phyloP scores from a whole-genome alignment of 2,797 vertebrate species.

The Rhyacichthys aspro region DNA sequence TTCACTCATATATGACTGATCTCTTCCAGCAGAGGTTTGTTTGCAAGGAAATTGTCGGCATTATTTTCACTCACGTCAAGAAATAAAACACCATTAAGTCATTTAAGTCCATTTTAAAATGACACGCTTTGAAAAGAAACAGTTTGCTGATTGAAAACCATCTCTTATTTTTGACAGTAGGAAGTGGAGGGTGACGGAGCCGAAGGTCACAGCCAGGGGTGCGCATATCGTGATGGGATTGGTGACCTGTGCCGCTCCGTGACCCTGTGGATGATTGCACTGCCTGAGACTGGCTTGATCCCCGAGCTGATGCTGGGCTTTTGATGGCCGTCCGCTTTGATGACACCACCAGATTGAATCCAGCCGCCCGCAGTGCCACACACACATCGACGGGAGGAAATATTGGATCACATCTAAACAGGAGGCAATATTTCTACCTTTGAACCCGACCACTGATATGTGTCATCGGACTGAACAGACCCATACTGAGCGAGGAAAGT shows the following conservation, averaged over 20 bases:
- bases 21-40: too few species aligned
- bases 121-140: too few species aligned
- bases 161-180: not conserved
- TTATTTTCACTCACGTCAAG: too few species aligned
- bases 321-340: constrained; percentile 66
- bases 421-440: constrained; percentile 32
- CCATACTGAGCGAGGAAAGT: constrained; percentile 11
- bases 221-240: constrained; percentile 52
- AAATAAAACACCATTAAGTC: too few species aligned
- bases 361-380: constrained; percentile 43
- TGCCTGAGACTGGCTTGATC: constrained; percentile 60
- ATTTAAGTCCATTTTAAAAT: too few species aligned
- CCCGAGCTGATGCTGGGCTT: constrained; percentile 55
- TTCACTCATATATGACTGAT: too few species aligned
- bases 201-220: constrained; percentile 40
- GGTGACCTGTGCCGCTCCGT: constrained; percentile 50
- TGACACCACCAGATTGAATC: constrained; percentile 55
- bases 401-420: constrained; percentile 27
- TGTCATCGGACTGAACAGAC: constrained; percentile 23
- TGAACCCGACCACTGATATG: constrained; percentile 48
- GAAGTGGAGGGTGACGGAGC: constrained; percentile 35
- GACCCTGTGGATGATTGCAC: constrained; percentile 59
- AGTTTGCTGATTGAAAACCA: not conserved
- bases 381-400: constrained; percentile 17
- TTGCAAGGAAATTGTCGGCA: too few species aligned